Base-by-base conservation (phyloP, 1,140 invertebrate species). In the Eciton burchellii region DNA sequence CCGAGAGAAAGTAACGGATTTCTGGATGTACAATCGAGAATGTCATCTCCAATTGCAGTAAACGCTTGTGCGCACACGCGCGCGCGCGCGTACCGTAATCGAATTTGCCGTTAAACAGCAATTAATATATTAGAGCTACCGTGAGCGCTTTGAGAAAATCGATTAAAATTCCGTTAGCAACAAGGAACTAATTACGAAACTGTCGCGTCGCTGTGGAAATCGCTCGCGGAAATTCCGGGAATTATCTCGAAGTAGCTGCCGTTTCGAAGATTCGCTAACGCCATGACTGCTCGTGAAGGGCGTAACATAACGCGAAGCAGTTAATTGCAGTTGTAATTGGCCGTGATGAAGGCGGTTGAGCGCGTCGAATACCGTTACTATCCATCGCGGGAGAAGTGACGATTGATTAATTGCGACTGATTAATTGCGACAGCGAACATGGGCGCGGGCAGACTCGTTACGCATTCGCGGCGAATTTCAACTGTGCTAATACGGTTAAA, bases 141-240 rank as follows among this genome's bases (percentile, higher is more conserved):
- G 35, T 19, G 21, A 56, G 8, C 8, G 52, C 52, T 74, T 85
- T 43, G 43, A 19, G 65, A 65, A 86, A 86, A 73, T 83, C 24
- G 70, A 86, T 86, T 76, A 85, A 85, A 86, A 85, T 86, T 86
- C 68, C 35, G 49, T 47, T 47, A 14, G n/a, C 56, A 47, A 60
- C 54, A 60, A 35, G 63, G 47, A 35, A 47, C 56, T 85, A 85
- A 85, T 86, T 86, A 86, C 41, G 84, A 86, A 76, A 76, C 85
- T 71, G 56, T 68, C 47, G 59, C 16, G 57, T 63, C 43, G 70
- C 47, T 54, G 9, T 29, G 68, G 63, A 56, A 76, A 82, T 66
- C 70, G 79, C 85, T 83, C 68, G 65, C 45, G 54, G 79, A 71
- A 85, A 73, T 86, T 83, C 19, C 54, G 68, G 29, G 65, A 54